Base-by-base conservation (phyloP, 2,888 invertebrate genomes). In the Gari tellinella region DNA sequence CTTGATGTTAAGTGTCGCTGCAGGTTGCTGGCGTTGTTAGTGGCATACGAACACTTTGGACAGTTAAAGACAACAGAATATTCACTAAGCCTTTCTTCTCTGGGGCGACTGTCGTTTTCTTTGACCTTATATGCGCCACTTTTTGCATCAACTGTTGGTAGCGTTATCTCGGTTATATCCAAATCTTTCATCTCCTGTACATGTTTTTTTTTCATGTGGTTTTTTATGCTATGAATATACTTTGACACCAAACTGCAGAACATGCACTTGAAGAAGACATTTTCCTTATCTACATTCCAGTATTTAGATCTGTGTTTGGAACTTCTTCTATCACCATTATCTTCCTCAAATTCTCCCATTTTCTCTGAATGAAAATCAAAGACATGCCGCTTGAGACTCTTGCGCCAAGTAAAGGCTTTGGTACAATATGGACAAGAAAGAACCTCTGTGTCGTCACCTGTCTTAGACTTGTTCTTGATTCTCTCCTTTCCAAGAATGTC, bases 1-100 rank as follows among this genome's bases (percentile, higher is more conserved):
- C 51, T 64, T 17, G 74, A 74, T 17, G 65, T 68, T 15, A 74
- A 31, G 56, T 74, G 74, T 48, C 74, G 25, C 15, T 41, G 64
- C 25, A 74, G 25, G 25, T 74, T 74, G 19, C 68, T 68, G 14
- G 49, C 37, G 45, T 61, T 58, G 23, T 60, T 49, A 1, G 65
- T 45, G 8, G 51, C 64, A 56, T 74, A 74, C 5, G 26, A 53
- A 52, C 74, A 74, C 26, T 61, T 63, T 19, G 68, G 68, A 52
- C 74, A 74, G 15, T 58, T 60, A 23, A 56, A 72, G 0, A 72
- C 55, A 15, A 57, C 25, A n/a, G 41, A 51, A 3, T 41, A 38
- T 14, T 68, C 68, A 8, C 48, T 56, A 8, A 51, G 38, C 31
- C 48, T 49, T 21, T 57, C 58, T 31, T 66, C 52, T 12, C 45